phyloP scores from a whole-genome alignment of 2,888 invertebrate genomes.

The Drosophila flavopinicola region DNA sequence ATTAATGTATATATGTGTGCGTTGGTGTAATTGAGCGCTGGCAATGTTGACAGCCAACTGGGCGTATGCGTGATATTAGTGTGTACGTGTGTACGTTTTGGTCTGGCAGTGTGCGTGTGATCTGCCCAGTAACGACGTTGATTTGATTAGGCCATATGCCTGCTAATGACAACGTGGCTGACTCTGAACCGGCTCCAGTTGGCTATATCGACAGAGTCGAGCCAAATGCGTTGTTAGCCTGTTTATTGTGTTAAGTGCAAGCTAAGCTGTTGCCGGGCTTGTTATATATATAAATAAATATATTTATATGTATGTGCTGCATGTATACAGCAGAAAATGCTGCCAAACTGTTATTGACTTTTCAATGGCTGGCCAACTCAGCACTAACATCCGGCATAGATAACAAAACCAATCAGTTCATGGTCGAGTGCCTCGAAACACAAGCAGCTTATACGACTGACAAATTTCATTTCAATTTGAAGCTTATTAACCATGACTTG shows the following conservation, averaged over 20 bases:
- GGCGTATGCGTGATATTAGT: conserved; percentile 43
- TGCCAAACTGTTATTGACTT: conserved; percentile 23
- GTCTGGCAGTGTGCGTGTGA: conserved; percentile 5
- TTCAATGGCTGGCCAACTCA: conserved; percentile 6
- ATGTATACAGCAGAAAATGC: conserved; percentile 14
- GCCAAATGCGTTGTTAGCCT: conserved; percentile 26
- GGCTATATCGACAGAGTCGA: conserved; percentile 1
- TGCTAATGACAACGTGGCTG: conserved; percentile 52
- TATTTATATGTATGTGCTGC: too few relatives aligned
- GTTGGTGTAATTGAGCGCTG: conserved; percentile 60
- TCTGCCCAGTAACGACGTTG: conserved; percentile 33
- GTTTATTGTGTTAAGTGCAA: conserved; percentile 21
- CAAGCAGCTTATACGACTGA: conserved; percentile 9
- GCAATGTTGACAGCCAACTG: conserved; percentile 37
- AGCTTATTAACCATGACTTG: conserved; percentile 20
- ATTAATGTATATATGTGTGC: conserved; percentile 39
- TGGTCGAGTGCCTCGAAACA: conserved; percentile 11
- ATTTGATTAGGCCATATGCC: conserved; percentile 66
- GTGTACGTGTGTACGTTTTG: not conserved
- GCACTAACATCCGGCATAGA: not conserved
- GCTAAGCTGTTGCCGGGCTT: conserved; percentile 3
- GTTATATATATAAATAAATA: too few relatives aligned
- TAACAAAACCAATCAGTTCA: conserved; percentile 12
- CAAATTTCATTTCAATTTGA: conserved; percentile 7
- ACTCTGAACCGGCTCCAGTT: conserved; percentile 1